Base-by-base conservation (phyloP, 2,888 invertebrate species). In the Lomographa bimaculata region DNA sequence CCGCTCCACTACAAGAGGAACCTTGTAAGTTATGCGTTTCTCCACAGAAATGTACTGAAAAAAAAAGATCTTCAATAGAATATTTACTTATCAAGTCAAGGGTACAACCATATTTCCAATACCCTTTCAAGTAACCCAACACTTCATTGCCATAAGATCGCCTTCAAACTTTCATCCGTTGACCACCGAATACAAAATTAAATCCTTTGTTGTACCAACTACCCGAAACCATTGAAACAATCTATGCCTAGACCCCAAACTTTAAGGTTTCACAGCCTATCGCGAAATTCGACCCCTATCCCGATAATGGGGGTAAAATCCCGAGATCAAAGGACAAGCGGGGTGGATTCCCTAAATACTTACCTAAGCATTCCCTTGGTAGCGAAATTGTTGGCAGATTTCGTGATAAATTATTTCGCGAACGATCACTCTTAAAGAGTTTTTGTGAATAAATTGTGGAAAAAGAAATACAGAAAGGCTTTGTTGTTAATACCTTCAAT, bases 241-340 rank as follows among this genome's bases (percentile, higher is more conserved):
- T 41, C 24, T 41, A 41, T 43, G 20, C 14, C 33, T 37, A 35
- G 28, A 3, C 19, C 37, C 42, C 12, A 44, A 54, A 48, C 35
- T 52, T 50, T 44, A 48, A 43, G 43, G 47, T 41, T 43, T 38
- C 35, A 36, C 41, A 18, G 40, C 50, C 45, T 40, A 46, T 47
- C 52, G 27, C 18, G 45, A 34, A 41, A 44, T 50, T 46, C 38
- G 37, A 50, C 54, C 48, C 45, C 30, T 42, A 42, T 46, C 38
- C 30, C 48, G 53, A 54, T 54, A 50, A 48, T 50, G 34, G 44
- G 30, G 46, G 41, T 39, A 46, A 36, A 40, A 45, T 42, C 46
- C 45, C 17, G 41, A 46, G 52, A 57, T 57, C 57, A 54, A 57
- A 57, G 54, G 52, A 49, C 54, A 47, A 48, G 37, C 43, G 40